phyloP scores from a whole-genome alignment of 2,113 vertebrate species.

The Ophthalmolycus amberensis region DNA sequence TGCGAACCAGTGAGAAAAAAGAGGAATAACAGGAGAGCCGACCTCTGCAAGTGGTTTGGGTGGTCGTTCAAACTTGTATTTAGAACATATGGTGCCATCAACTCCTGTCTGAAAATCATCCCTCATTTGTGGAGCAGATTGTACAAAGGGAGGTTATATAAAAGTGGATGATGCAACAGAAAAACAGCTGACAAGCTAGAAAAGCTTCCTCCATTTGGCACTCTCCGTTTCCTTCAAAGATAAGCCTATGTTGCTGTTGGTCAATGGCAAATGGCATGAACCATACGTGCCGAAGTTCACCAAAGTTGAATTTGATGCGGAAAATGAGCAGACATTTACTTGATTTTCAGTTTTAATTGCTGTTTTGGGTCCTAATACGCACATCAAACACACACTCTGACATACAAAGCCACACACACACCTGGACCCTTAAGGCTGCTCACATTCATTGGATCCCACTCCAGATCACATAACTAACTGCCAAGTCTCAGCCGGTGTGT shows the following conservation, averaged over 20 bases:
- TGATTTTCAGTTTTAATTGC: background rate
- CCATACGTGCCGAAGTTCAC: background rate
- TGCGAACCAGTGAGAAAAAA: background rate
- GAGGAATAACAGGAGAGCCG: background rate
- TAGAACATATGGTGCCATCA: background rate
- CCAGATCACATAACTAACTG: conserved; percentile 56
- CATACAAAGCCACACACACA: conserved; percentile 5
- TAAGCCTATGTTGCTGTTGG: background rate
- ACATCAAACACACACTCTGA: conserved; percentile 2
- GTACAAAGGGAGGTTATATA: background rate
- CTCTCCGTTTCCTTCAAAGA: background rate
- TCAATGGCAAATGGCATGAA: background rate
- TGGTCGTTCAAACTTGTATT: background rate
- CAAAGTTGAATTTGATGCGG: background rate
- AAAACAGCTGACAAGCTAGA: too few species aligned
- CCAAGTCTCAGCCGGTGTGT: conserved; percentile 21
- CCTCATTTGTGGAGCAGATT: background rate
- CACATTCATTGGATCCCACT: conserved; percentile 33
- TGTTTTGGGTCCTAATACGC: background rate
- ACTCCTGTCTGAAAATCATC: background rate
- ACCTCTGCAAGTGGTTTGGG: background rate
- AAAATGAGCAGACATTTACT: background rate
- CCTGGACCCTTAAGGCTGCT: conserved; percentile 38
- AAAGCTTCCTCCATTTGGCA: background rate
- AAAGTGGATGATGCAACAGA: background rate